Evolutionary conservation across 1,140 invertebrate genomes (phyloP).

Genomic region (Oncopodura yosiiana): DNA sequence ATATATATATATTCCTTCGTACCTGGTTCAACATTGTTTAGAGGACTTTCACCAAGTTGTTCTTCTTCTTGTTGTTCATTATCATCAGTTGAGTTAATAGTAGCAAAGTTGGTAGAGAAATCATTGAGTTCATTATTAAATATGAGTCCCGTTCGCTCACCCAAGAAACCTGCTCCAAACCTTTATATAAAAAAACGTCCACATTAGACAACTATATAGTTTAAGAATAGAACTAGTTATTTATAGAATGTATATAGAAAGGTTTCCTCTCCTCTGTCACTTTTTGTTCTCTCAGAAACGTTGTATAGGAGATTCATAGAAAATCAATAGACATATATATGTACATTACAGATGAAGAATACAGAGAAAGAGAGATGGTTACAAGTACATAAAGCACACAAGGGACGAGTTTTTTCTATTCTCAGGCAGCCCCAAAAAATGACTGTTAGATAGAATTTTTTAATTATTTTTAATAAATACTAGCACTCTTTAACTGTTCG

Average conservation of each 20-base stretch:
- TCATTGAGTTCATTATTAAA: constrained; percentile 94
- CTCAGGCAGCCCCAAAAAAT: background rate
- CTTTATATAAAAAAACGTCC: constrained; percentile 43
- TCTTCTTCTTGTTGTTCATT: constrained; percentile 48
- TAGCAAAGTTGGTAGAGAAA: constrained; percentile 82
- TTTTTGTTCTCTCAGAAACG: background rate
- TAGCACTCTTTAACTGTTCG: no score
- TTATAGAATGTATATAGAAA: background rate
- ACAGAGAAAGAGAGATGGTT: no score
- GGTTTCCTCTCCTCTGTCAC: background rate
- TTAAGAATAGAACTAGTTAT: background rate
- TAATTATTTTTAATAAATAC: no score
- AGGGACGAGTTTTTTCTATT: background rate
- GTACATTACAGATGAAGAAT: background rate
- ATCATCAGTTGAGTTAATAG: constrained; percentile 48
- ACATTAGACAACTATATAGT: constrained; percentile 52
- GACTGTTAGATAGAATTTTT: background rate
- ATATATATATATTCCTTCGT: background rate
- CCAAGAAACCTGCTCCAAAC: constrained; percentile 66
- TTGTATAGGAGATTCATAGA: background rate
- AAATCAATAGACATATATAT: background rate
- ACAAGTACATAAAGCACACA: background rate
- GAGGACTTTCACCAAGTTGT: no score
- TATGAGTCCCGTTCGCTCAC: constrained; percentile 74
- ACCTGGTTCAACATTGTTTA: constrained; percentile 48